Conservation (phyloP, 2,113 vertebrate genomes). For the Mormoops blainvillei region DNA sequence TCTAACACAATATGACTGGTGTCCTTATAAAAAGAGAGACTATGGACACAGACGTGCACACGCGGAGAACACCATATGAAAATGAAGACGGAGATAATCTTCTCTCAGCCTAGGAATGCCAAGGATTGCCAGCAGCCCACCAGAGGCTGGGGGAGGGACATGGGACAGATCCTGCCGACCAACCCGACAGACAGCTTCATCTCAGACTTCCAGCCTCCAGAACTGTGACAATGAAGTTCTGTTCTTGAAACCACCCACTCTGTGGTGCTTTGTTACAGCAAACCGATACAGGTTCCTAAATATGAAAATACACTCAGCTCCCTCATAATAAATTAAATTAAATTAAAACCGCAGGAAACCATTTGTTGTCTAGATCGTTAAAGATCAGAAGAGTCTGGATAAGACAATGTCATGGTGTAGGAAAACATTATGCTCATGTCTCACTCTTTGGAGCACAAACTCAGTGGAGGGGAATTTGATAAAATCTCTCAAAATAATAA, state of each 20-base stretch:
- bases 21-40: neutral
- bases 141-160: neutral
- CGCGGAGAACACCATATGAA: neutral
- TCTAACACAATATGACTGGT: neutral
- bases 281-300: neutral
- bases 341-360: neutral
- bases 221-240: neutral
- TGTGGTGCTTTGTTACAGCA: neutral
- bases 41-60: neutral
- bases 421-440: neutral
- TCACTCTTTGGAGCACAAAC: neutral
- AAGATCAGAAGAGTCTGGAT: neutral
- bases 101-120: neutral
- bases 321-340: neutral
- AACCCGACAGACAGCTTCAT: no score
- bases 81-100: neutral
- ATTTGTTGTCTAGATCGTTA: neutral
- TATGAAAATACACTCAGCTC: neutral
- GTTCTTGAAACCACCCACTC: neutral
- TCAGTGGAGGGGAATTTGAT: neutral
- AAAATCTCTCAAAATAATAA: constrained; percentile 3
- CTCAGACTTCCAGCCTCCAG: neutral
- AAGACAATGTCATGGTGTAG: neutral
- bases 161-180: neutral
- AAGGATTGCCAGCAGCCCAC: neutral